A percentile compares a stretch with the other conserved stretches of the same genome.
These are phyloP conservation scores for Psilopsiagon aymara DNA, from an alignment of 2,113 vertebrate species.

Conservation along the genomic window DNA sequence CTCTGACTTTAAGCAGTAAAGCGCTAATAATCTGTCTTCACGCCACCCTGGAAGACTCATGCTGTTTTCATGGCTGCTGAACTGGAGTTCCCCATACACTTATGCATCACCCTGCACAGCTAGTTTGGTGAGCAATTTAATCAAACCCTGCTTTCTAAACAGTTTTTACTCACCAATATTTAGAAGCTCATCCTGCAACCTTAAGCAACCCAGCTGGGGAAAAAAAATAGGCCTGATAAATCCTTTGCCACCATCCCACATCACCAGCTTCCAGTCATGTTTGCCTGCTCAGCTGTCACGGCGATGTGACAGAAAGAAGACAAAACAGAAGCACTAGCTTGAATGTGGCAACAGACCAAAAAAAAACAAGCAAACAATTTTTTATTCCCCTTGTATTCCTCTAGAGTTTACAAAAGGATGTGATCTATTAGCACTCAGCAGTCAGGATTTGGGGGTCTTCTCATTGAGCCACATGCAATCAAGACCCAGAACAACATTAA, in stretches of 20 bases:
- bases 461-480: background rate
- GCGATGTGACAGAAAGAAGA: constrained; percentile 24
- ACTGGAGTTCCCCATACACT: background rate
- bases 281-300: background rate
- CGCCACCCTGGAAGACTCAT: background rate
- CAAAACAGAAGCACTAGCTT: constrained; percentile 16
- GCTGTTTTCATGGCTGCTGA: background rate
- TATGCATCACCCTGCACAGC: background rate
- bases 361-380: background rate
- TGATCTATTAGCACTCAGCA: background rate
- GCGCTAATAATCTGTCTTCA: background rate
- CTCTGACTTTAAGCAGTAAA: background rate
- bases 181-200: background rate
- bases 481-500: background rate
- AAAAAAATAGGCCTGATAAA: background rate
- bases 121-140: background rate
- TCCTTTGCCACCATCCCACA: background rate
- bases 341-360: background rate
- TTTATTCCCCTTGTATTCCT: background rate
- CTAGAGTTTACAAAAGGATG: background rate
- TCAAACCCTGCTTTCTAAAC: background rate
- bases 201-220: background rate
- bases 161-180: background rate
- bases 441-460: background rate
- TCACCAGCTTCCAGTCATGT: background rate